Evolutionary conservation across 2,888 invertebrate genomes (phyloP).

Genomic region (Cryptops parisi): DNA sequence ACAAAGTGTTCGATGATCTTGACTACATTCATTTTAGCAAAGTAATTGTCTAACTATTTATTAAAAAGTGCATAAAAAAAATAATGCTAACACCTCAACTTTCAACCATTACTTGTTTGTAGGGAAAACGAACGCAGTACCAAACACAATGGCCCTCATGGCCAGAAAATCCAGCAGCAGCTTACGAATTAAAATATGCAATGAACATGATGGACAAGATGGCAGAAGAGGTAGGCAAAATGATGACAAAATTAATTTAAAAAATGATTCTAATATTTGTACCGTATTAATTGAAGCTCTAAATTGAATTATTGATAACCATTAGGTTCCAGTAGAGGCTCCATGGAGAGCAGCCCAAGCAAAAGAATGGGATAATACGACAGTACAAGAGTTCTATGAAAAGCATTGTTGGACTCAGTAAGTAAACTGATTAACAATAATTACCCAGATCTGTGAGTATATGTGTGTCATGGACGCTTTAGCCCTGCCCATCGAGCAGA

Average conservation of each 20-base stretch:
- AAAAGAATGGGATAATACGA: slow-evolving; percentile 29
- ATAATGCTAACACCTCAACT: not conserved
- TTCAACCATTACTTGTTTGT: not conserved
- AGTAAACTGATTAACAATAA: no score
- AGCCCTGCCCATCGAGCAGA: no score
- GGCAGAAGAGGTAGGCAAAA: slow-evolving; percentile 24
- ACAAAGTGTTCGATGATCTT: slow-evolving; percentile 21
- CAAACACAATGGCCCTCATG: slow-evolving; percentile 23
- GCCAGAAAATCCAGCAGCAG: slow-evolving; percentile 24
- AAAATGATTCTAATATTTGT: not conserved
- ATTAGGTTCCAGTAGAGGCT: slow-evolving; percentile 26
- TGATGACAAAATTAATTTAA: not conserved
- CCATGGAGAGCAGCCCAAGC: slow-evolving; percentile 29
- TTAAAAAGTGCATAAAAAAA: not conserved
- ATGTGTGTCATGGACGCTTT: no score
- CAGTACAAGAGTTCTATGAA: slow-evolving; percentile 26
- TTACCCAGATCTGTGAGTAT: no score
- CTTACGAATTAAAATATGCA: slow-evolving; percentile 27
- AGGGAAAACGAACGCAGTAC: slow-evolving; percentile 19
- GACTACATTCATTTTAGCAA: slow-evolving; percentile 15
- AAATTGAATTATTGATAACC: no score
- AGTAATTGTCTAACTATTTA: slow-evolving; percentile 4
- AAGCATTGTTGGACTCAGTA: slow-evolving; percentile 28
- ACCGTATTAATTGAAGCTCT: not conserved
- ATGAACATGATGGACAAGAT: slow-evolving; percentile 29